phyloP scores from a whole-genome alignment of 1,140 invertebrate species.

The Cepaea nemoralis region DNA sequence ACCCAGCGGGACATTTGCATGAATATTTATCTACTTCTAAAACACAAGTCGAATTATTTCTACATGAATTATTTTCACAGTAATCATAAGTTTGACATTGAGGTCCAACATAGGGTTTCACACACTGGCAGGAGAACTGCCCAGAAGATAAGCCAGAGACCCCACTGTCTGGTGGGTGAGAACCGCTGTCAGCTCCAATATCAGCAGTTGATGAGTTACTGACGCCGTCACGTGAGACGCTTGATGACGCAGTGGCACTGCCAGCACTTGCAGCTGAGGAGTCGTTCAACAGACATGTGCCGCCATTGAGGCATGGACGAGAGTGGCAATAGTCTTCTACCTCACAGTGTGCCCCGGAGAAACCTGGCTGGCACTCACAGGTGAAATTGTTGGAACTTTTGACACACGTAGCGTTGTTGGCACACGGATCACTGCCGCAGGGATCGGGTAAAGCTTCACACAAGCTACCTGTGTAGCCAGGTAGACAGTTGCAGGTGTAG shows the following conservation, averaged over 20 bases:
- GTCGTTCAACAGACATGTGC: constrained; percentile 48
- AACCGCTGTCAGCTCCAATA: too few relatives aligned
- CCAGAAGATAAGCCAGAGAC: too few relatives aligned
- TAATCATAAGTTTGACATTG: constrained; percentile 52
- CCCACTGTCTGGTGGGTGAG: too few relatives aligned
- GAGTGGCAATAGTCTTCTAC: background rate
- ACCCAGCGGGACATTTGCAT: constrained; percentile 47
- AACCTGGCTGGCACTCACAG: constrained; percentile 54
- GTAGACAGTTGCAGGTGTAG: constrained; percentile 50
- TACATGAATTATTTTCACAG: constrained; percentile 43
- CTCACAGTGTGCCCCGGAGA: constrained; percentile 59
- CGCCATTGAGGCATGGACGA: constrained; percentile 57
- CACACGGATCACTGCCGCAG: constrained; percentile 62
- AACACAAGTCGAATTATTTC: constrained; percentile 49
- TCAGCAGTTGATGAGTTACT: too few relatives aligned
- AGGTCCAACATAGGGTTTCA: constrained; percentile 46
- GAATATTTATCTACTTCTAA: constrained; percentile 30
- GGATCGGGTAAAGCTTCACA: constrained; percentile 72
- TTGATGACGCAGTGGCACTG: too few relatives aligned
- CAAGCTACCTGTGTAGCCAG: constrained; percentile 58
- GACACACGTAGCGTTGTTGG: constrained; percentile 62
- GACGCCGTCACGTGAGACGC: too few relatives aligned
- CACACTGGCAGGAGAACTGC: constrained; percentile 51
- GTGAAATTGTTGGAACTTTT: constrained; percentile 67
- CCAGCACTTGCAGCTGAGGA: too few relatives aligned